These are phyloP conservation scores for Ceyx erithaca DNA, from an alignment of 2,797 vertebrate species.

Conservation along the genomic window DNA sequence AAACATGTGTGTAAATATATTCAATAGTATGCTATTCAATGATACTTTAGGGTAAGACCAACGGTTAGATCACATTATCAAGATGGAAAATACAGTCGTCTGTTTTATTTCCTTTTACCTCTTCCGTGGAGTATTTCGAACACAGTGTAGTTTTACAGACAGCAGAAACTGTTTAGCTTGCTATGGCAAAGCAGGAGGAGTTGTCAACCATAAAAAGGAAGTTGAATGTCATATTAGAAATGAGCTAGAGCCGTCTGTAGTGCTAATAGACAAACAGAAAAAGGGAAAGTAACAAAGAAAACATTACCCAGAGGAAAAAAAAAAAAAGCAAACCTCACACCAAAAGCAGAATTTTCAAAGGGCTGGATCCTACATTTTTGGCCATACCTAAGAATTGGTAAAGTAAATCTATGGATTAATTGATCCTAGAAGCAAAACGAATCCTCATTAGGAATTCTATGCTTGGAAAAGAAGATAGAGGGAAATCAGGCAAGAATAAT, in stretches of 20 bases:
- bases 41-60: not conserved
- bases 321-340: not conserved
- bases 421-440: not conserved
- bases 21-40: not conserved
- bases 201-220: constrained; percentile 30
- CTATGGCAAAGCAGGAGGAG: not conserved
- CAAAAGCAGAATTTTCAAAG: constrained; percentile 9
- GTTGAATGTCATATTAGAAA: constrained; percentile 1
- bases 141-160: not conserved
- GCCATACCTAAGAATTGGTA: not conserved
- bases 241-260: not conserved
- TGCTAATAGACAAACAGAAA: not conserved
- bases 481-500: not conserved
- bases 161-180: not conserved
- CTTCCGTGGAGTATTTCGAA: not conserved
- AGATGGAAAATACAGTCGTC: not conserved
- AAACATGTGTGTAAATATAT: not conserved
- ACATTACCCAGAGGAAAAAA: not conserved
- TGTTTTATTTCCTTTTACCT: not conserved
- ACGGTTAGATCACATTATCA: not conserved
- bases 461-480: not conserved
- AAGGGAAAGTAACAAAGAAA: not conserved
- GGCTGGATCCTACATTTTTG: not conserved
- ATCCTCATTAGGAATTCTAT: not conserved
- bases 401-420: not conserved